Conservation (phyloP, 2,113 vertebrate species). For the Aphyosemion australe region DNA sequence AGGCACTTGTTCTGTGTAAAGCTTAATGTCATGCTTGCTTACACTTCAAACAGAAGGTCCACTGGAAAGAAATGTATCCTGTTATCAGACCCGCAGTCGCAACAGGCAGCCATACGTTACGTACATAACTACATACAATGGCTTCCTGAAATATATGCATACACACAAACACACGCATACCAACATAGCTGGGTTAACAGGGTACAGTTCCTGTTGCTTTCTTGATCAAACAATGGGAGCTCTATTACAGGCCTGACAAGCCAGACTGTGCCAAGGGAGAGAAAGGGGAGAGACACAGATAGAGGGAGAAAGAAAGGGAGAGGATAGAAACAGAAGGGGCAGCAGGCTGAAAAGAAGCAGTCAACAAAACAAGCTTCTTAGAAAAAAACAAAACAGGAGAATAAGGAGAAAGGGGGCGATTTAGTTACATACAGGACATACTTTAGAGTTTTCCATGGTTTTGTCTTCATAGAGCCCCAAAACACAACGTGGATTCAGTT, state of each 20-base stretch:
- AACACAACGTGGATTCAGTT: conserved; percentile 55
- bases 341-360: conserved; percentile 63
- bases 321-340: conserved; percentile 53
- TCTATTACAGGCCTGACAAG: conserved; percentile 78
- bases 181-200: conserved; percentile 65
- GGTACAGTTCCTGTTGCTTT: conserved; percentile 77
- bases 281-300: conserved; percentile 22
- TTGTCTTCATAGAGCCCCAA: conserved; percentile 42
- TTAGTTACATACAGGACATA: conserved; percentile 59
- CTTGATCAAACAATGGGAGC: conserved; percentile 78
- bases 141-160: conserved; percentile 46
- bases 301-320: conserved; percentile 37
- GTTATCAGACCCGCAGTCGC: conserved; percentile 43
- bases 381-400: conserved; percentile 27
- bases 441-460: conserved; percentile 50
- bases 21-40: conserved; percentile 60
- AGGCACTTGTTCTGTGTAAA: conserved; percentile 61
- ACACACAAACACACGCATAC: conserved; percentile 39
- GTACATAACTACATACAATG: conserved; percentile 45
- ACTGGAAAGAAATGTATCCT: conserved; percentile 39
- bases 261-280: conserved; percentile 64
- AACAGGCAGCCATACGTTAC: conserved; percentile 47
- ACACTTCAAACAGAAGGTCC: conserved; percentile 52
- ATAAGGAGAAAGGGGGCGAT: conserved; percentile 43
- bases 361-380: conserved; percentile 59